A percentile compares a stretch with the other conserved stretches of the same genome.
phyloP scores from a whole-genome alignment of 1,140 invertebrate genomes.

The Tribolium madens region DNA sequence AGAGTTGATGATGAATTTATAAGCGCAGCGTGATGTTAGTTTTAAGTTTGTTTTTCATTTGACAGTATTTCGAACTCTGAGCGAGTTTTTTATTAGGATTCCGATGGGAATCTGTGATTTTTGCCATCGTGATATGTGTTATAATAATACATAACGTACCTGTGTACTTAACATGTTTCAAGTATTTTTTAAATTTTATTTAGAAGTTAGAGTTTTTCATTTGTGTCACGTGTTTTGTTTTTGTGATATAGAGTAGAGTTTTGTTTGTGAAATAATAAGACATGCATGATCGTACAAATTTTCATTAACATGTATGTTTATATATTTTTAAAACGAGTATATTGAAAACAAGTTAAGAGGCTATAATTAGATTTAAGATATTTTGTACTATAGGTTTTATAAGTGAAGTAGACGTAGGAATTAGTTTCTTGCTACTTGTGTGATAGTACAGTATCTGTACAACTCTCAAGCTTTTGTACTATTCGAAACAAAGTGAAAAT shows the following conservation, averaged over 20 bases:
- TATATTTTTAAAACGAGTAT: constrained; percentile 30
- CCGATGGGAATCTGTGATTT: constrained; percentile 54
- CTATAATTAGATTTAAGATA: constrained; percentile 51
- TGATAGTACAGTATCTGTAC: constrained; percentile 56
- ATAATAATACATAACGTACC: constrained; percentile 60
- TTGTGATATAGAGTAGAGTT: constrained; percentile 52
- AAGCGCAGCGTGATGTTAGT: constrained; percentile 49
- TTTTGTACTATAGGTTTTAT: constrained; percentile 56
- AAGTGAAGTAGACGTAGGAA: constrained; percentile 43
- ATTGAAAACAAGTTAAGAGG: constrained; percentile 49
- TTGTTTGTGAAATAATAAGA: constrained; percentile 51
- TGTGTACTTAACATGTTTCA: constrained; percentile 56
- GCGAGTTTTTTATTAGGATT: constrained; percentile 37
- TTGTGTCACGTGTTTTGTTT: constrained; percentile 35
- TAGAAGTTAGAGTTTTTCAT: constrained; percentile 44
- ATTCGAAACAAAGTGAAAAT: constrained; percentile 33
- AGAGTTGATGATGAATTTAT: constrained; percentile 16
- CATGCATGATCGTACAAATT: constrained; percentile 57
- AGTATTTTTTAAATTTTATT: constrained; percentile 43
- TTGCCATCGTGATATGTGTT: constrained; percentile 58
- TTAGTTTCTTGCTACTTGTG: constrained; percentile 31
- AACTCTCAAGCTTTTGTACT: constrained; percentile 57
- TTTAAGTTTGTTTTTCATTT: constrained; percentile 38
- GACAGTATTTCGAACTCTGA: constrained; percentile 56
- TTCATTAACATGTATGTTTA: constrained; percentile 52